Evolutionary conservation across 2,797 vertebrate genomes (phyloP), one percentile per base, ranked within the genome.

Genomic region (Otus scops): DNA sequence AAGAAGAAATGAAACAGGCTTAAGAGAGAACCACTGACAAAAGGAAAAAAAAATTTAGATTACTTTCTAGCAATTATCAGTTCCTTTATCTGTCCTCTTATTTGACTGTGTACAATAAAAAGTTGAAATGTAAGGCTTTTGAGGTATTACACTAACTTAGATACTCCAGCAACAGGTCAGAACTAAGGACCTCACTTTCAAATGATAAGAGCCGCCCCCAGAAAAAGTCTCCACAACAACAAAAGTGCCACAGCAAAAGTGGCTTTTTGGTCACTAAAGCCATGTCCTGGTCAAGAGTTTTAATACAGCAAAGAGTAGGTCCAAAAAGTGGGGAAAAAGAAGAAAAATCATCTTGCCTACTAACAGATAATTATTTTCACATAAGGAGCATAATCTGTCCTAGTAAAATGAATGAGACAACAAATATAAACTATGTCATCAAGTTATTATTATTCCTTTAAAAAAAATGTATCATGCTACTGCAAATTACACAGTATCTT

Each of bases 291-390:
- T 59, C 48, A 54, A 27, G 14, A n/a, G 14, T 53, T 87, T 65
- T 41, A 78, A 86, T 3, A n/a, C 2, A 36, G 18, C 6, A 54
- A 64, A 39, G 17, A 63, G 7, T 8, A 16, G 24, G 27, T 53
- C 28, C 11, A 48, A 63, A 30, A 7, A 6, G 2, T 1, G 5
- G 3, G 4, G 5, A 2, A 2, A 18, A 18, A 43, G 20, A 80
- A 57, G 23, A 64, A 47, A 76, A 74, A 27, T 2, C 22, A 4
- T 6, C 9, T 11, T 60, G 50, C 15, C 30, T 69, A 73, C 18
- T 32, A 71, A 50, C 16, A 60, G 32, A 12, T 51, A 50, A 70
- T 27, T 51, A 38, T 56, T 70, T 69, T 69, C 41, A 79, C 32
- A 13, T n/a, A 73, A 59, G 32, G 27, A 53, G 24, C 23, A 54